Evolutionary conservation across 2,113 vertebrate genomes (phyloP), one percentile per base, ranked within the genome.

Genomic region (Myotis davidii): DNA sequence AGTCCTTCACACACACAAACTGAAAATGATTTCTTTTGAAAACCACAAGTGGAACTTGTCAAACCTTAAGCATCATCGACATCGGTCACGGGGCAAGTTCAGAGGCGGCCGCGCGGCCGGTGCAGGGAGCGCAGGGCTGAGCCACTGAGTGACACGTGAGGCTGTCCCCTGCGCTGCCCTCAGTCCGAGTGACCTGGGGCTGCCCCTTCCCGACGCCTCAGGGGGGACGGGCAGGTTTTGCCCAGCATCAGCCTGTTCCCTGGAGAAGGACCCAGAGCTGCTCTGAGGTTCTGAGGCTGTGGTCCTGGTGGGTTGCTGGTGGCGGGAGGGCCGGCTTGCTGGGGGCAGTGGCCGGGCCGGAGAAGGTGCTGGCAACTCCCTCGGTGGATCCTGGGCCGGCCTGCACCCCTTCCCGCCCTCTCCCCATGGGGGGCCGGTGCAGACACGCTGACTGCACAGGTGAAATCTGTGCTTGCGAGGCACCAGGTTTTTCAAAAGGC

Each of bases 31-130:
- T 98, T 97, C 97, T 97, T 98, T 97, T 97, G 97, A 98, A 98
- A 98, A 97, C 96, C 95, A 89, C 97, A 98, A 96, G 97, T 97
- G 97, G 95, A 96, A 93, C 95, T 97, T 97, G 96, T 97, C 95
- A 97, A 84, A 76, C 65, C 96, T 97, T 87, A 94, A 97, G 84
- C 74, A 70, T 88, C 70, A 48, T 88, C 79, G 91, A 69, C 82
- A 65, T 88, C 56, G 92, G 18, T 94, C 94, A 45, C 64, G 77
- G 94, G 21, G 94, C 84, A 48, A 45, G 88, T 95, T 97, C 96
- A 92, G 86, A 97, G 88, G 94, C 67, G 37, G 67, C 17, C 50
- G 94, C 7, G 9, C 42, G 16, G 42, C 45, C 34, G 42, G 59
- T 27, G 11, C 37, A 45, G 48, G 85, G 37, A 32, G 74, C 23